These are phyloP conservation scores for Tromatobia lineatoria DNA, from an alignment of 2,888 invertebrate species.

Conservation along the genomic window DNA sequence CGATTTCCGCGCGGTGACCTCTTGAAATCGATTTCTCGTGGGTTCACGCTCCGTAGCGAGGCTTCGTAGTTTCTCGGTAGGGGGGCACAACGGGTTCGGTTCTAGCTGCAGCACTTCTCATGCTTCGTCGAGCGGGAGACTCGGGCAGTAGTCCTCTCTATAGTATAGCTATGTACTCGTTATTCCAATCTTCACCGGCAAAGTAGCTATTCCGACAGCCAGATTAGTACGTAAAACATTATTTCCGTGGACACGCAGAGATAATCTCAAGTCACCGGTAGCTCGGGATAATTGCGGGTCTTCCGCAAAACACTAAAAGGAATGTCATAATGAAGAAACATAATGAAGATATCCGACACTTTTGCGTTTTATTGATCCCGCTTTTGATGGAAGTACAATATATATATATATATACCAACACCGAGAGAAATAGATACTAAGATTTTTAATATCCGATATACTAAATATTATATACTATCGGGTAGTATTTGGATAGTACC, in stretches of 20 bases:
- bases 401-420: neutral
- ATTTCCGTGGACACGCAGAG: neutral
- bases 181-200: constrained; percentile 38
- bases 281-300: constrained; percentile 20
- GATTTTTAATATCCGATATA: too few species aligned
- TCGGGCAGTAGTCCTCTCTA: constrained; percentile 43
- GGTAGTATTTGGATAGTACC: too few species aligned
- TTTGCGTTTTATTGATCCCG: constrained; percentile 10
- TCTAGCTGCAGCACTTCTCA: constrained; percentile 65
- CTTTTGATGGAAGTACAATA: neutral
- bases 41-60: constrained; percentile 38
- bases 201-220: constrained; percentile 12
- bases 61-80: constrained; percentile 51
- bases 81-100: constrained; percentile 29
- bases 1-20: constrained; percentile 50
- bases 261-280: constrained; percentile 9
- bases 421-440: too few species aligned
- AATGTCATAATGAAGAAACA: constrained; percentile 26
- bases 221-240: constrained; percentile 33
- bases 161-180: constrained; percentile 16
- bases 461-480: too few species aligned
- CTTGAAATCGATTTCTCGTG: constrained; percentile 60
- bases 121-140: constrained; percentile 72
- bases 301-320: neutral
- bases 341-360: constrained; percentile 33